Conservation (phyloP, 2,888 invertebrate genomes). For the Lapara coniferarum region DNA sequence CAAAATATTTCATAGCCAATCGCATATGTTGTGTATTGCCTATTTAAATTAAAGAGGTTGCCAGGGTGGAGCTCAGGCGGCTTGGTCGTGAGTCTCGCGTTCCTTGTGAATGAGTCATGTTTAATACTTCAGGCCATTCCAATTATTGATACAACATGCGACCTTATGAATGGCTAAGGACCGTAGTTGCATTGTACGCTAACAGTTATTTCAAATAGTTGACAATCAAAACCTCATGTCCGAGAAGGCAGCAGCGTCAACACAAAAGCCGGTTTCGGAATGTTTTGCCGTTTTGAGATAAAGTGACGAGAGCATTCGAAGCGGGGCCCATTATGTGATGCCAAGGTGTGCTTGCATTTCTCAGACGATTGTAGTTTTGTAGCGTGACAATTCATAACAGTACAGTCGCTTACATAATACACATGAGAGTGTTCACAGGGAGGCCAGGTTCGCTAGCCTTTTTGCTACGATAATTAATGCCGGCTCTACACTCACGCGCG, state of each 20-base stretch:
- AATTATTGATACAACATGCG: conserved; percentile 48
- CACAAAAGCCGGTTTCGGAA: conserved; percentile 65
- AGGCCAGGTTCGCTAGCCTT: conserved; percentile 65
- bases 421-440: conserved; percentile 71
- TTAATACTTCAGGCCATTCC: conserved; percentile 67
- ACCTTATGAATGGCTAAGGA: conserved; percentile 41
- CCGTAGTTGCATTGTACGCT: background rate
- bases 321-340: conserved; percentile 29
- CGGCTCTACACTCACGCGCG: no score
- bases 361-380: conserved; percentile 63
- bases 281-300: conserved; percentile 54
- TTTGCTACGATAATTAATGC: conserved; percentile 46
- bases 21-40: background rate
- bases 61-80: conserved; percentile 51
- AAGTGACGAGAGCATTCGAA: conserved; percentile 40
- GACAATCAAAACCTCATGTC: background rate
- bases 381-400: conserved; percentile 73
- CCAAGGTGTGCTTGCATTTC: conserved; percentile 49
- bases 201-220: background rate
- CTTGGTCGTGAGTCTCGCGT: conserved; percentile 62
- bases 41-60: conserved; percentile 29
- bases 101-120: conserved; percentile 73
- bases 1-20: background rate
- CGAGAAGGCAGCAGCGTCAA: conserved; percentile 51
- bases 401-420: conserved; percentile 65